A percentile compares a stretch with the other conserved stretches of the same genome.
These are phyloP conservation scores for Parotocinclus haroldoi DNA, from an alignment of 2,797 vertebrate genomes.

Conservation along the genomic window DNA sequence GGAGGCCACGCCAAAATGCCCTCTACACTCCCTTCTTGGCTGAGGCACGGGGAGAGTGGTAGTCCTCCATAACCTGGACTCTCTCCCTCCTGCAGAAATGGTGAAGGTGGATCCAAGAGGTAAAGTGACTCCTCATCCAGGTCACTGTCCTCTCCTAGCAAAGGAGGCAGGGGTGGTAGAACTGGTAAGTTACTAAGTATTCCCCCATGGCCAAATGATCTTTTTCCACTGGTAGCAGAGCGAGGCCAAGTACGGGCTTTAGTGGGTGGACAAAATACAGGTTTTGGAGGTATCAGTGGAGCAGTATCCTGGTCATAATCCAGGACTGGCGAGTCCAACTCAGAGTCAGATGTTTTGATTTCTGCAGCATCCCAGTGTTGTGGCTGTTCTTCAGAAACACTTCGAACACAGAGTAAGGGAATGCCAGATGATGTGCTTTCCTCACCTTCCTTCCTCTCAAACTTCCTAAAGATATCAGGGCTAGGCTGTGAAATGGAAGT, in stretches of 20 bases:
- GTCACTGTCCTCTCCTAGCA: slow-evolving; percentile 67
- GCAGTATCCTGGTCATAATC: slow-evolving; percentile 71
- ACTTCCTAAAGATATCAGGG: slow-evolving; percentile 47
- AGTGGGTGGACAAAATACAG: slow-evolving; percentile 76
- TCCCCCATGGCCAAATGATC: slow-evolving; percentile 53
- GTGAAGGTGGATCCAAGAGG: slow-evolving; percentile 74
- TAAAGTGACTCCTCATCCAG: slow-evolving; percentile 74
- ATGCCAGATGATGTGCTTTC: slow-evolving; percentile 53
- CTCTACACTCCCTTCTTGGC: slow-evolving; percentile 80
- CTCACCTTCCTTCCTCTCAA: slow-evolving; percentile 45
- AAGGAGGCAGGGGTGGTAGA: slow-evolving; percentile 71
- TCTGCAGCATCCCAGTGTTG: slow-evolving; percentile 48
- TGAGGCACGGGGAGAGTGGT: slow-evolving; percentile 89
- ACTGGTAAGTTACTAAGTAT: slow-evolving; percentile 68
- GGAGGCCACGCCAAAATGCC: slow-evolving; percentile 68
- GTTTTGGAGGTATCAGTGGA: slow-evolving; percentile 73
- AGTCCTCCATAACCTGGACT: slow-evolving; percentile 64
- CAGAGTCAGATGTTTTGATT: slow-evolving; percentile 67
- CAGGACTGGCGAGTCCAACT: slow-evolving; percentile 71
- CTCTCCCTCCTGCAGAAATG: slow-evolving; percentile 70
- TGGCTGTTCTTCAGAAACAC: slow-evolving; percentile 62
- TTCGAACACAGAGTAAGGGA: slow-evolving; percentile 57
- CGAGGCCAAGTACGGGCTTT: slow-evolving; percentile 79
- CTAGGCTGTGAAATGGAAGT: slow-evolving; percentile 38
- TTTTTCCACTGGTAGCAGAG: slow-evolving; percentile 64